phyloP scores from a whole-genome alignment of 2,797 vertebrate genomes.

The Discoglossus pictus region DNA sequence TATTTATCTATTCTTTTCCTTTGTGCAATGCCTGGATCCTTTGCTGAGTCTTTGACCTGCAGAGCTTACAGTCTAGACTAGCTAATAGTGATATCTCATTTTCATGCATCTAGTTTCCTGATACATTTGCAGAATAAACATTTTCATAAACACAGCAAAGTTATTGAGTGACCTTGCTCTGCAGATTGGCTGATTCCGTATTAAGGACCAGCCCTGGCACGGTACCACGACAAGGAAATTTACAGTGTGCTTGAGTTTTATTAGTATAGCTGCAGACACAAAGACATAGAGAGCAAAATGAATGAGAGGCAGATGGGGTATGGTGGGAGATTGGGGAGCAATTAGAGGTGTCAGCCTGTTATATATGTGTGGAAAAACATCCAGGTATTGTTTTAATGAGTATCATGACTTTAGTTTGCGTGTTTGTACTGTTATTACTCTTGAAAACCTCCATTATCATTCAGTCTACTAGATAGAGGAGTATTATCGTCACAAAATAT shows the following conservation, averaged over 20 bases:
- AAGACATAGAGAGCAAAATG: constrained; percentile 58
- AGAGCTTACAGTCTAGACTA: no score
- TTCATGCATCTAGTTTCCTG: no score
- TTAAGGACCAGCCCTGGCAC: constrained; percentile 48
- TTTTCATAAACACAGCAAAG: not conserved
- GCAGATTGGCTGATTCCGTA: constrained; percentile 52
- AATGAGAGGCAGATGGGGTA: constrained; percentile 62
- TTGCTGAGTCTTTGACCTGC: no score
- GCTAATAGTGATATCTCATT: no score
- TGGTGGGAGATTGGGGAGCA: constrained; percentile 64
- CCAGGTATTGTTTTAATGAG: constrained; percentile 20
- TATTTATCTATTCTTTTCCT: no score
- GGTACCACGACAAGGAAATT: constrained; percentile 43
- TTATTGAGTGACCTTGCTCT: constrained; percentile 27
- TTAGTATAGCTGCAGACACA: constrained; percentile 59
- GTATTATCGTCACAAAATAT: no score
- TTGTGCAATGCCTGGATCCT: no score
- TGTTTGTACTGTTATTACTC: no score
- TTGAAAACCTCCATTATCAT: no score
- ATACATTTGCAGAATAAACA: no score
- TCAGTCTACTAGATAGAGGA: no score
- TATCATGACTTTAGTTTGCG: constrained; percentile 21
- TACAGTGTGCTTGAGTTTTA: constrained; percentile 61
- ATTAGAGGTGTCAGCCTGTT: constrained; percentile 56
- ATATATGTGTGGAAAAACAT: constrained; percentile 13